These are phyloP conservation scores for Barnardius zonarius DNA, from an alignment of 2,113 vertebrate species.

Conservation along the genomic window DNA sequence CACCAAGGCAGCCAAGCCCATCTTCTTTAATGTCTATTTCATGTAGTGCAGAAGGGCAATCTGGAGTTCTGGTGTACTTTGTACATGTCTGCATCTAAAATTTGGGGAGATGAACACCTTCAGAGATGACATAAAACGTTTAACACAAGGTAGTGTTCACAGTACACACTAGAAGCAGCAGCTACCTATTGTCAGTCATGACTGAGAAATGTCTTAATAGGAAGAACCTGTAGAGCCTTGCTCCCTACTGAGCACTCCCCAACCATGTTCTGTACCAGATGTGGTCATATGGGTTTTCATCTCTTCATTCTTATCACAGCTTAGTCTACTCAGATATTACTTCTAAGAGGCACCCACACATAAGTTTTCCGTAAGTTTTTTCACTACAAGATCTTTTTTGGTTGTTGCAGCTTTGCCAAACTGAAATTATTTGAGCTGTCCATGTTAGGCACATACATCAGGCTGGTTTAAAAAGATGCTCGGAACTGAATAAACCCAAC, in stretches of 20 bases:
- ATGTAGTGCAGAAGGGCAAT: background rate
- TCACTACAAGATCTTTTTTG: background rate
- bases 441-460: background rate
- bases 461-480: background rate
- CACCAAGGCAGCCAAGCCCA: background rate
- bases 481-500: background rate
- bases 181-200: background rate
- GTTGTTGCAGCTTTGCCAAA: background rate
- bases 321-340: background rate
- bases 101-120: background rate
- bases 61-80: background rate
- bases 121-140: background rate
- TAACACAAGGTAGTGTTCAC: background rate
- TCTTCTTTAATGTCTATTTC: background rate
- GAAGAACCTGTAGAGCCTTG: background rate
- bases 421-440: background rate
- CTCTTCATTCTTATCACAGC: background rate
- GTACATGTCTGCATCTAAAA: background rate
- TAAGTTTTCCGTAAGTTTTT: background rate
- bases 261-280: rapidly evolving
- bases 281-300: background rate
- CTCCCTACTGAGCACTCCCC: background rate
- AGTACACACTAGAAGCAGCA: background rate
- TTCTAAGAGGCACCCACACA: background rate
- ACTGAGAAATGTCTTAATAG: background rate